Evolutionary conservation across 2,888 invertebrate genomes (phyloP), one percentile per base, ranked within the genome.

Genomic region (Chorisops tibialis): DNA sequence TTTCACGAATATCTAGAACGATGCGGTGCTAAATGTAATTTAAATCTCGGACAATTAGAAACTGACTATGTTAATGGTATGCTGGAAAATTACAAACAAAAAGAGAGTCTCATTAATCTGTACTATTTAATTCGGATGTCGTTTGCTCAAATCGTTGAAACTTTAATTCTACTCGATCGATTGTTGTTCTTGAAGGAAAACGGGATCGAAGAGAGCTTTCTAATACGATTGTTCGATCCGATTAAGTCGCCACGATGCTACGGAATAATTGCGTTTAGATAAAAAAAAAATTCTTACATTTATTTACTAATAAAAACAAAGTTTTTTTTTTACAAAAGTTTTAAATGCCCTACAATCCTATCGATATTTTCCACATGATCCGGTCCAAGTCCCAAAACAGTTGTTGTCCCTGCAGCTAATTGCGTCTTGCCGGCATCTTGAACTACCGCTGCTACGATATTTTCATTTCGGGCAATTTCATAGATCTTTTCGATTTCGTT

Each of bases 151-250:
- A 83, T 90, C 18, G 79, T 96, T 16, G 96, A 96, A 75, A 83
- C 85, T 68, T 79, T 93, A 3, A 88, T 96, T 69, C 79, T 95
- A 63, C 79, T 94, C 59, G 96, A 96, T 76, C 83, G 93, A 69
- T 75, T 91, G 43, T 79, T 90, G 69, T 95, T 82, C 81, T 82
- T 96, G 30, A 77, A 83, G 63, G 91, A 93, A 72, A 80, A 80
- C 69, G 82, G 81, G 2, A 80, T 80, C 70, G 70, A 80, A 7
- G 79, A 82, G 65, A 82, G 85, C 16, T 85, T 81, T 79, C 74
- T 94, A 63, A 85, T 92, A 21, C 85, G 87, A 70, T 77, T 95
- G 64, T 95, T 95, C 78, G 89, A 95, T 80, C 89, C 93, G 5
- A 81, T 89, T 1, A 77, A 88, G 63, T 95, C 94, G 1, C 95